Conservation (phyloP, 2,113 vertebrate species). For the Corvus cornix region DNA sequence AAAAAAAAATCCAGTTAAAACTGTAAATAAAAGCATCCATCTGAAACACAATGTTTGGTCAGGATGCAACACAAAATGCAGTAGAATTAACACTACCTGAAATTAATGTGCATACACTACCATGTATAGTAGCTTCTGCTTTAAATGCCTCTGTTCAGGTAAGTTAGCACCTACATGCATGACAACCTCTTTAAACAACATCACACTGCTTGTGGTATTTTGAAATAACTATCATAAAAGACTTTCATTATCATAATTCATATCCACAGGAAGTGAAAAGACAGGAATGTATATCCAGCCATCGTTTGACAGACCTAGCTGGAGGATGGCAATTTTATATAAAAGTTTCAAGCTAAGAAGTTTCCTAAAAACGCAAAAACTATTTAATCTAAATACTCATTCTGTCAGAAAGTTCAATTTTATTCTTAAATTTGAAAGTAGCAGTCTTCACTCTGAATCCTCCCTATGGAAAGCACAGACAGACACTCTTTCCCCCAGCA, state of each 20-base stretch:
- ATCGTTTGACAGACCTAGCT: background rate
- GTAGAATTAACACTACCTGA: background rate
- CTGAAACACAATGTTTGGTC: background rate
- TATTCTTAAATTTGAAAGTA: background rate
- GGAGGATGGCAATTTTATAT: background rate
- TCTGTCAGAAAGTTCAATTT: background rate
- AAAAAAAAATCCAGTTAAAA: background rate
- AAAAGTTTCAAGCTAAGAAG: background rate
- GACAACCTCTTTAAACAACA: background rate
- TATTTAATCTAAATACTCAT: background rate
- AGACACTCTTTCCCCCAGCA: background rate
- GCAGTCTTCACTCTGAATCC: fast-evolving
- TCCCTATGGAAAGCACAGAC: background rate
- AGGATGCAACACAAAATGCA: background rate
- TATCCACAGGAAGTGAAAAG: background rate
- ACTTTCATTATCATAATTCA: background rate
- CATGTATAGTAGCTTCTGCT: background rate
- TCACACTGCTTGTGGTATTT: background rate
- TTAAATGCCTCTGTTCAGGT: background rate
- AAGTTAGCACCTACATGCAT: background rate
- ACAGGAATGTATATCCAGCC: background rate
- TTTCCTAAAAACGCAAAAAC: background rate
- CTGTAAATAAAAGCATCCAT: background rate
- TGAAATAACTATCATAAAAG: background rate
- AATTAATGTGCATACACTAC: background rate